Evolutionary conservation across 2,113 vertebrate species (phyloP).

Genomic region (Gnathonemus longibarbis): DNA sequence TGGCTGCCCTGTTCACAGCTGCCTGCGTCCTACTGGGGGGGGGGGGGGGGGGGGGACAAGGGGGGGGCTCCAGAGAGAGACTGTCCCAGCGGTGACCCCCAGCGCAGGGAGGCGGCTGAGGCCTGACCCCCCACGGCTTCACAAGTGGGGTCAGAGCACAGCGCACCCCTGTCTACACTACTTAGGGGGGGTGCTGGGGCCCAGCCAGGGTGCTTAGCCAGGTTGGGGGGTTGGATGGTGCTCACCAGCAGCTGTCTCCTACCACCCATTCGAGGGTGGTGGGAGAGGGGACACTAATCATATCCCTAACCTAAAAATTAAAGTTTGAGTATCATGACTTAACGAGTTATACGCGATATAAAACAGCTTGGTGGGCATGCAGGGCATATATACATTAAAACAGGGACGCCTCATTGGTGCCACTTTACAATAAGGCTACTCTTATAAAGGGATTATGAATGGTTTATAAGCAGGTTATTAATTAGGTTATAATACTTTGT

Average conservation of each 20-base stretch:
- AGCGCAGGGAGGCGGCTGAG: background rate
- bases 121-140: conserved; percentile 12
- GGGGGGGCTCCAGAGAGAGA: background rate
- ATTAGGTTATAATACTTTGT: too few species aligned
- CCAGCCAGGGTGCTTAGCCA: background rate
- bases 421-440: too few species aligned
- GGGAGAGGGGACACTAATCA: too few species aligned
- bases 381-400: background rate
- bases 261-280: too few species aligned
- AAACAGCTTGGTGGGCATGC: background rate
- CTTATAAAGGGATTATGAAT: too few species aligned
- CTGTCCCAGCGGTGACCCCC: conserved; percentile 2
- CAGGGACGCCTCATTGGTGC: background rate
- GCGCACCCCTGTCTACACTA: background rate
- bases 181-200: background rate
- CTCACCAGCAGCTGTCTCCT: background rate
- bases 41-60: background rate
- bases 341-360: background rate
- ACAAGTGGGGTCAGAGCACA: background rate
- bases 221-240: background rate
- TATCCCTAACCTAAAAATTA: too few species aligned
- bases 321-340: background rate
- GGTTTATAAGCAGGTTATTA: too few species aligned
- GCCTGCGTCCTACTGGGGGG: background rate
- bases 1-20: background rate